A percentile compares a stretch with the other conserved stretches of the same genome.
These are phyloP conservation scores for Trichomycterus rosablanca DNA, from an alignment of 2,113 vertebrate species.

Conservation along the genomic window DNA sequence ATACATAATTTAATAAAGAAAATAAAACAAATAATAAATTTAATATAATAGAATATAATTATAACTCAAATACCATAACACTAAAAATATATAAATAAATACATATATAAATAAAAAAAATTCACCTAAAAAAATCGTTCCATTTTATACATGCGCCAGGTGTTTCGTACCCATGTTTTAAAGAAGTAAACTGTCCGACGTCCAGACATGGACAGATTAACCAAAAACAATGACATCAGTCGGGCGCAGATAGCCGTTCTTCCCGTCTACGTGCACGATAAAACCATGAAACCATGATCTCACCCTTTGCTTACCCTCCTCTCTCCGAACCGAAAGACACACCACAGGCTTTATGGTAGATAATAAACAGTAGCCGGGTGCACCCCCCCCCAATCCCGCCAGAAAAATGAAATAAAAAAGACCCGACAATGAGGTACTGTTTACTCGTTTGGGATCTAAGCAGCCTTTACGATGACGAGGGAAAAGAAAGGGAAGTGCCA, in stretches of 20 bases:
- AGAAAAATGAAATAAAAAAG: no score
- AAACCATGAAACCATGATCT: conserved; percentile 54
- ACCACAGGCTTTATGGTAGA: conserved; percentile 74
- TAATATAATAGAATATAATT: no score
- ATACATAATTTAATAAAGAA: no score
- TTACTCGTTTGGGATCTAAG: conserved; percentile 45
- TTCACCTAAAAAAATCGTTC: neutral
- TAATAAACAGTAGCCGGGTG: conserved; percentile 57
- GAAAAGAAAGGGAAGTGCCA: conserved; percentile 19
- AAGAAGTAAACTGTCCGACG: neutral
- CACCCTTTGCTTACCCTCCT: conserved; percentile 38
- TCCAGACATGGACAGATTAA: conserved; percentile 37
- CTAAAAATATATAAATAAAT: no score
- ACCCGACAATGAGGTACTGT: conserved; percentile 46
- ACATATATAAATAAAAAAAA: no score
- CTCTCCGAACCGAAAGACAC: conserved; percentile 50
- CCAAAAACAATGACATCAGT: conserved; percentile 50
- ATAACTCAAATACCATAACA: no score
- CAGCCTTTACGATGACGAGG: conserved; percentile 33
- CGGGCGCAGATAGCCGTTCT: conserved; percentile 41
- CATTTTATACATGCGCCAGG: neutral
- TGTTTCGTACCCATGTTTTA: neutral
- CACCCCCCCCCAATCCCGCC: no score
- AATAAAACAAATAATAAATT: no score
- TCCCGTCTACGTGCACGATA: conserved; percentile 37